Evolutionary conservation across 2,113 vertebrate genomes (phyloP), one percentile per base, ranked within the genome.

Genomic region (Carassius gibelio): DNA sequence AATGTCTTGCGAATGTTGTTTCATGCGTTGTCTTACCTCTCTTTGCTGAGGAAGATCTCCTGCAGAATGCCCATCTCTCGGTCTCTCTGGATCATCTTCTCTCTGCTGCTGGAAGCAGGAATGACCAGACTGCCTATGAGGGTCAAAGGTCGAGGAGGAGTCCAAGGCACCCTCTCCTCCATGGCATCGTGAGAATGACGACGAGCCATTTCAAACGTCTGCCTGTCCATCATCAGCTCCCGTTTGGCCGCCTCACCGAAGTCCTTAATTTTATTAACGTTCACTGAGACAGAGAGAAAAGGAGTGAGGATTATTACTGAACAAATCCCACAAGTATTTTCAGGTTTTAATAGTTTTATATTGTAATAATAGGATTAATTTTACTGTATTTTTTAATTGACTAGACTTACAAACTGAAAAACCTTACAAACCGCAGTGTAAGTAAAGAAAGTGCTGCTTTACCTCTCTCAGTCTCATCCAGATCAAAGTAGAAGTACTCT

Each of bases 231-330:
- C 95, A 98, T 94, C 85, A 99, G 95, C 90, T 99, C 98, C 38
- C 97, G 89, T 81, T 98, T 98, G 26, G 98, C 98, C 0, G 97
- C 98, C 88, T 99, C 98, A 0, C 97, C 97, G 0, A 99, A 99
- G 90, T 99, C 98, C 59, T 99, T 99, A 82, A 99, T 96, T 91
- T 99, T 99, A 90, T 99, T 99, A 80, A 99, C 98, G 0, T 99
- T 99, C 4, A 99, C 98, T 99, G 72, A 50, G 69, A 50, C 17
- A 34, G 71, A 26, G 9, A 15, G 2, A 82, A 55, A 59, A 21
- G 69, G 30, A 69, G 50, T 8, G 19, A 5, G 36, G 38, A 36
- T 75, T n/a, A 87, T 19, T 36, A 81, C 3, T 68, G 64, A 66
- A 64, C 9, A 30, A 42, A 34, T 17, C 21, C 30, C 45, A 61